Percentiles rank a stretch among this genome's conserved stretches.
Evolutionary conservation across 2,888 invertebrate genomes (phyloP).

Genomic region (Agonopterix alstromeriana): DNA sequence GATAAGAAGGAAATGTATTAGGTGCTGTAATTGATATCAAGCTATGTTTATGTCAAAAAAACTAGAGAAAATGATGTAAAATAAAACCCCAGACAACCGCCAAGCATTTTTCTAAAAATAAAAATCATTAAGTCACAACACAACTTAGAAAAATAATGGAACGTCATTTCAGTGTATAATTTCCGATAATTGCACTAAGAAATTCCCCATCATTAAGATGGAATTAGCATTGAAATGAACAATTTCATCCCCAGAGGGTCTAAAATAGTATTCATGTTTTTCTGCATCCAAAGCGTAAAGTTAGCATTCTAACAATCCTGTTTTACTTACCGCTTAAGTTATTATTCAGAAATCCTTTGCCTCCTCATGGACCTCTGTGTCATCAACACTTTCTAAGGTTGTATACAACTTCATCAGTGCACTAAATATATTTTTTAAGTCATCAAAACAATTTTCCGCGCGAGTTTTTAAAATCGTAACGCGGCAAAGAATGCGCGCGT

Average conservation of each 20-base stretch:
- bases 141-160: background rate
- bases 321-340: conserved; percentile 49
- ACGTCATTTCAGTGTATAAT: background rate
- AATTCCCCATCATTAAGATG: background rate
- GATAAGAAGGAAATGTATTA: too few species aligned
- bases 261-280: conserved; percentile 34
- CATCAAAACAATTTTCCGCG: conserved; percentile 37
- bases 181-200: conserved; percentile 3
- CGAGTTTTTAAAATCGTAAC: conserved; percentile 23
- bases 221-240: conserved; percentile 1
- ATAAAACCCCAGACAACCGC: too few species aligned
- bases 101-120: background rate
- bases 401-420: conserved; percentile 26
- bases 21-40: too few species aligned
- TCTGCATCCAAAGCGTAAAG: conserved; percentile 24
- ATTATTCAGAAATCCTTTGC: conserved; percentile 29
- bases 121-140: background rate
- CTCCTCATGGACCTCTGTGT: conserved; percentile 27
- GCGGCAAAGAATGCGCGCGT: conserved; percentile 32
- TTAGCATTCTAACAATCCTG: conserved; percentile 35
- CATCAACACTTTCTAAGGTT: conserved; percentile 28
- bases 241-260: conserved; percentile 18
- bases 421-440: conserved; percentile 27
- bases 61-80: too few species aligned
- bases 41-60: too few species aligned